Evolutionary conservation across 2,888 invertebrate species (phyloP).

Genomic region (Drosophila kuntzei): DNA sequence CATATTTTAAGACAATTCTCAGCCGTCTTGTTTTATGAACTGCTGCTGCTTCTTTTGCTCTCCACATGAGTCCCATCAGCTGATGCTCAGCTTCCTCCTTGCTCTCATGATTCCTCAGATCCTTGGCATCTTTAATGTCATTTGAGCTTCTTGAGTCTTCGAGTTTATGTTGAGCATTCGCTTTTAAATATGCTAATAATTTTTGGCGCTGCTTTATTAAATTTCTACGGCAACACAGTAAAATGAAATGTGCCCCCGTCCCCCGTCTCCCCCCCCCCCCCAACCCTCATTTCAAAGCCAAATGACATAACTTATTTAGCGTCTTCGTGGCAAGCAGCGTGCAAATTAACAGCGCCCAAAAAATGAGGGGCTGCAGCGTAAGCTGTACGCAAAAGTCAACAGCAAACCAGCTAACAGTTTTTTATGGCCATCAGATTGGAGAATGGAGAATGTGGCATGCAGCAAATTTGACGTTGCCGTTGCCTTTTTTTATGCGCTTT

Average conservation of each 20-base stretch:
- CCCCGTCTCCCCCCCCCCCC: neutral
- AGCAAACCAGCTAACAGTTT: conserved; percentile 26
- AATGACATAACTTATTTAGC: conserved; percentile 74
- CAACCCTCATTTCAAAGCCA: conserved; percentile 4
- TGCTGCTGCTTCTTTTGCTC: conserved; percentile 26
- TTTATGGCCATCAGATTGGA: conserved; percentile 42
- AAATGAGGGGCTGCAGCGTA: conserved; percentile 4
- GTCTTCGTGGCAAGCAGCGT: conserved; percentile 36
- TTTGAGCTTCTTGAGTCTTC: conserved; percentile 26
- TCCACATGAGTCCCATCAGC: conserved; percentile 39
- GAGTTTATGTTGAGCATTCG: conserved; percentile 51
- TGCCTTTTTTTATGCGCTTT: conserved; percentile 50
- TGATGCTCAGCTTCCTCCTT: conserved; percentile 18
- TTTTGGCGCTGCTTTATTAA: conserved; percentile 72
- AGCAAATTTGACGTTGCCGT: conserved; percentile 32
- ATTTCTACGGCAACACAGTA: conserved; percentile 69
- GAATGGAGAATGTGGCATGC: conserved; percentile 30
- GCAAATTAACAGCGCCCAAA: conserved; percentile 63
- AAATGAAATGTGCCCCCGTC: conserved; percentile 53
- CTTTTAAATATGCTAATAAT: conserved; percentile 77
- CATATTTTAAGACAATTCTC: conserved; percentile 59
- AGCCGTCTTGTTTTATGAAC: conserved; percentile 53
- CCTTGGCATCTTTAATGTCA: conserved; percentile 39
- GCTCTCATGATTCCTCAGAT: conserved; percentile 6
- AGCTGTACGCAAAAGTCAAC: conserved; percentile 30